Evolutionary conservation across 2,113 vertebrate genomes (phyloP).

Genomic region (Empidonax traillii): DNA sequence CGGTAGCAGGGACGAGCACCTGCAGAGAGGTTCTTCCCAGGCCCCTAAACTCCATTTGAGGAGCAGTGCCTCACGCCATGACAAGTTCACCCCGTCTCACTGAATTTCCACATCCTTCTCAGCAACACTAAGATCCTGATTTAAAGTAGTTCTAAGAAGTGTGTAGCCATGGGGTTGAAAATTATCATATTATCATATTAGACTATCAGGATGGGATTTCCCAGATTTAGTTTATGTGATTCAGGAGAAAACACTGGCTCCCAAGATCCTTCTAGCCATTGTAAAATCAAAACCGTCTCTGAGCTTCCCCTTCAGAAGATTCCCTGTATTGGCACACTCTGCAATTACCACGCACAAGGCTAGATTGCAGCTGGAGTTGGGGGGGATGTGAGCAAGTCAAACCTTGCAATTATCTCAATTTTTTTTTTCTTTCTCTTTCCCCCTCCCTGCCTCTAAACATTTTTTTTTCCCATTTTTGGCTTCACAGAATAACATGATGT

Average conservation of each 20-base stretch:
- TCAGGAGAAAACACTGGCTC: not conserved
- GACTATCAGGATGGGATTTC: not conserved
- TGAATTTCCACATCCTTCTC: not conserved
- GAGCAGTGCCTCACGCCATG: fast-evolving
- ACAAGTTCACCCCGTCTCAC: not conserved
- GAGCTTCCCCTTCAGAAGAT: not conserved
- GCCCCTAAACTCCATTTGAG: not conserved
- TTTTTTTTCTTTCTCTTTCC: not conserved
- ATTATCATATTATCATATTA: not conserved
- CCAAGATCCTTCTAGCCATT: not conserved
- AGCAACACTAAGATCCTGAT: not conserved
- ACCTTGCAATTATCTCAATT: not conserved
- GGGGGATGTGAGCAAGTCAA: not conserved
- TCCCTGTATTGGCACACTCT: not conserved
- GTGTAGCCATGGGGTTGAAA: not conserved
- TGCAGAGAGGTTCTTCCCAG: not conserved
- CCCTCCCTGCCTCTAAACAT: not conserved
- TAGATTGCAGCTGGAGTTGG: not conserved
- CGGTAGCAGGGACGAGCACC: not conserved
- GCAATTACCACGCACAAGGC: not conserved
- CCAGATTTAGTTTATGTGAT: not conserved
- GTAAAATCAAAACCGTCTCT: not conserved
- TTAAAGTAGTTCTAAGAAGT: not conserved
- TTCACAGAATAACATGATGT: not conserved
- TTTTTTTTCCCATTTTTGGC: not conserved